Base-by-base conservation (phyloP, 2,797 vertebrate species). In the Mormyrops attenuatus region DNA sequence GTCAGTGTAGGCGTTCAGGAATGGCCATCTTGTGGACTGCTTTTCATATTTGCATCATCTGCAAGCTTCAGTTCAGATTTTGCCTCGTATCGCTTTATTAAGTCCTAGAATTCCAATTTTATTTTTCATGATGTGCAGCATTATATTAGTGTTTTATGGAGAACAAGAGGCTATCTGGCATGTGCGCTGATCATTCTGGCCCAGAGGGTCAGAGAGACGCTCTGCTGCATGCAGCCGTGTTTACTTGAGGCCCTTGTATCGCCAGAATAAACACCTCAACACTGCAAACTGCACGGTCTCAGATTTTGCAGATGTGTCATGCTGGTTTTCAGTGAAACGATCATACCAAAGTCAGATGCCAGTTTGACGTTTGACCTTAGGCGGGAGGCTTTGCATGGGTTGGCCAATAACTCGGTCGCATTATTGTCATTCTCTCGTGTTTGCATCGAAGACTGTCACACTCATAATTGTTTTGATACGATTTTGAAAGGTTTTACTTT, bases 401-500 rank as follows among this genome's bases (percentile, higher is more conserved):
- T 34, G 26, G 3, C 26, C 63, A 15, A 13, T 52, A 80, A 13
- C 57, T 34, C n/a, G 3, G 80, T 26, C 15, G 22, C 53, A 90
- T 57, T 15, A 53, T 90, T 34, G 86, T 90, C n/a, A 69, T 86
- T 93, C 5, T 92, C 89, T 92, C 90, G 88, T 91, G 88, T 90
- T 90, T 88, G 90, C 91, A 91, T 93, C 87, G 92, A 92, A 93
- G 90, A 77, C 60, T 13, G 85, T 89, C 69, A 3, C 4, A 0
- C 85, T 84, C 55, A 41, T 92, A 92, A 94, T 94, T 94, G 92
- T 94, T 94, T 93, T 93, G 92, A 94, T 92, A 77, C 89, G 85
- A 88, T 88, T 91, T 92, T 90, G 26, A 86, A 92, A 90, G 80
- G 88, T 52, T 89, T 90, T 90, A 87, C 92, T 91, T 89, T 88